phyloP scores from a whole-genome alignment of 1,140 invertebrate genomes.

The Halesus radiatus region DNA sequence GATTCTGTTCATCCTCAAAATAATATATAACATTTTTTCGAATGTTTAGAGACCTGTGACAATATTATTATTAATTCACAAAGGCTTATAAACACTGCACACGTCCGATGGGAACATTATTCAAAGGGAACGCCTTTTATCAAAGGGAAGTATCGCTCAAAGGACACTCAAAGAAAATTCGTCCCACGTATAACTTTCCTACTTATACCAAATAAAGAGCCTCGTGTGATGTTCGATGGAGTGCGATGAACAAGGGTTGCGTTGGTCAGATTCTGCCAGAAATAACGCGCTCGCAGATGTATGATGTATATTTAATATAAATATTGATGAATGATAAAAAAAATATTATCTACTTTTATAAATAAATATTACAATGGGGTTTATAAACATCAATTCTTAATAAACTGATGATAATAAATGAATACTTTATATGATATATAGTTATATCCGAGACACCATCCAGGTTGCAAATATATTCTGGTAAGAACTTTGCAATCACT shows the following conservation, averaged over 20 bases:
- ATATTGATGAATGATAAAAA: not conserved
- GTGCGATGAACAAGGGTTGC: slow-evolving; percentile 17
- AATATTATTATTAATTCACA: slow-evolving; percentile 1
- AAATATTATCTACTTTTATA: too few species aligned
- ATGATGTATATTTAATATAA: not conserved
- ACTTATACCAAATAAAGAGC: not conserved
- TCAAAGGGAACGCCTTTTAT: slow-evolving; percentile 31
- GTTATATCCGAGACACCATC: too few species aligned
- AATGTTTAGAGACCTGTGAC: not conserved
- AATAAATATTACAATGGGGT: too few species aligned
- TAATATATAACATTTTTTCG: too few species aligned
- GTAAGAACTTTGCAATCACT: too few species aligned
- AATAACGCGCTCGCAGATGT: not conserved
- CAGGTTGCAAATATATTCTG: too few species aligned
- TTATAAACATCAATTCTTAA: too few species aligned
- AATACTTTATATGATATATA: too few species aligned
- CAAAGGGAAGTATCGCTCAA: slow-evolving; percentile 24
- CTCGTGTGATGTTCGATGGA: slow-evolving; percentile 18
- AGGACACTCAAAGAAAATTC: slow-evolving; percentile 29
- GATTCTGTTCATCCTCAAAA: too few species aligned
- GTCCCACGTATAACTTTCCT: slow-evolving; percentile 1
- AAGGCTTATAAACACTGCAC: slow-evolving; percentile 20
- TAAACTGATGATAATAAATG: too few species aligned
- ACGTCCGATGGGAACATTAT: slow-evolving; percentile 1
- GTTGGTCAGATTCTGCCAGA: slow-evolving; percentile 23